Evolutionary conservation across 2,113 vertebrate species (phyloP), one percentile per base, ranked within the genome.

Genomic region (Geococcyx californianus): DNA sequence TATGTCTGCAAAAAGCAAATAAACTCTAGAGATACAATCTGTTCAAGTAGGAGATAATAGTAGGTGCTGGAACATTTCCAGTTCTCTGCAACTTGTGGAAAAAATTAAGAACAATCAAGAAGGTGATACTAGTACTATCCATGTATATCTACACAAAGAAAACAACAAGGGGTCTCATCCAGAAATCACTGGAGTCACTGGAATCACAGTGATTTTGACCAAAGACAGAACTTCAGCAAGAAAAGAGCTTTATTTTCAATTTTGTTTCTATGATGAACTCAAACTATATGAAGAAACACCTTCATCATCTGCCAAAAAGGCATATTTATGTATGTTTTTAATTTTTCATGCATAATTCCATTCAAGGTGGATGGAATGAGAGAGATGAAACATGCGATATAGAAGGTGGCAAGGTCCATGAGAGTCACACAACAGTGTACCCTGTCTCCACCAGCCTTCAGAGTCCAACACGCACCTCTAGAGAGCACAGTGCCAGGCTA

Each of bases 301-400:
- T 3, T 42, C 31, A 59, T 8, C 12, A 10, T 63, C 76, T 78
- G 26, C 38, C 47, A 80, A 58, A 89, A 78, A 83, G 10, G 31
- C 87, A 66, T 38, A 49, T 49, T 23, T 47, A n/a, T n/a, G n/a
- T 20, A 51, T 33, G 52, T 42, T 66, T 36, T 54, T 15, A 94
- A 59, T 60, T 88, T 95, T 88, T 84, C 52, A 75, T 42, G 75
- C 62, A 23, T 92, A 94, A 96, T 63, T 92, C 81, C 51, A 62
- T 14, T 38, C 49, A 67, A 94, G 51, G 54, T 81, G 44, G 85
- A 47, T 23, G 47, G 67, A 93, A 92, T 34, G 72, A 91, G 84
- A 93, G 84, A 86, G 64, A 77, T 49, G 23, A 25, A 17, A 60
- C 0, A 1, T 28, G 31, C 60, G 34, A 36, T 24, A 31, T 7